Conservation (phyloP, 2,888 invertebrate genomes). For the Creontiades dilutus region DNA sequence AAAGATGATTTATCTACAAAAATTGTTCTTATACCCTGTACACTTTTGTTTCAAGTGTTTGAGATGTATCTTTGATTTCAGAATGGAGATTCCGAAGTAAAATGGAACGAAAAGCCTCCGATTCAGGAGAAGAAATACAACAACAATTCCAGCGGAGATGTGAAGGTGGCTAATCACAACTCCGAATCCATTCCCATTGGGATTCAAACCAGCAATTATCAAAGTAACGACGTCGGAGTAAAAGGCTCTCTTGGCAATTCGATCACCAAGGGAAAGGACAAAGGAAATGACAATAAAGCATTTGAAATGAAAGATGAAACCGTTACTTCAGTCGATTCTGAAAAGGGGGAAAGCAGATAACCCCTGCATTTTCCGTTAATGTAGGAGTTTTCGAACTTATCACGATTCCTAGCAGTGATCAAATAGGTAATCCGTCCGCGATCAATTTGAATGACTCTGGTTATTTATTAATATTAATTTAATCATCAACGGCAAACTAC, state of each 20-base stretch:
- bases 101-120: constrained; percentile 66
- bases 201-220: constrained; percentile 47
- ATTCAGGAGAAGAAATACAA: constrained; percentile 42
- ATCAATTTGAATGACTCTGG: background rate
- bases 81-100: constrained; percentile 32
- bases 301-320: constrained; percentile 61
- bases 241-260: constrained; percentile 16
- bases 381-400: background rate
- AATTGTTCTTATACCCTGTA: too few species aligned
- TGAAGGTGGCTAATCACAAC: constrained; percentile 39
- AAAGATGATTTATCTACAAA: too few species aligned
- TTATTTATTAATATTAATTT: background rate
- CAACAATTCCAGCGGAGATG: constrained; percentile 59
- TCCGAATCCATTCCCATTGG: constrained; percentile 54
- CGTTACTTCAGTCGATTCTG: constrained; percentile 32
- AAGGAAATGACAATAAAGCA: constrained; percentile 63
- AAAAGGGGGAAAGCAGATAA: constrained; percentile 44
- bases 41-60: too few species aligned
- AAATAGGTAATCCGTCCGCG: background rate
- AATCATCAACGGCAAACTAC: too few species aligned
- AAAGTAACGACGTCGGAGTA: constrained; percentile 60
- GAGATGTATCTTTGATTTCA: background rate
- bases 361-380: background rate
- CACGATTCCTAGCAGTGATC: constrained; percentile 27
- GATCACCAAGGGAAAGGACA: background rate